Evolutionary conservation across 2,888 invertebrate species (phyloP).

Genomic region (Ichneumoninae sp.): DNA sequence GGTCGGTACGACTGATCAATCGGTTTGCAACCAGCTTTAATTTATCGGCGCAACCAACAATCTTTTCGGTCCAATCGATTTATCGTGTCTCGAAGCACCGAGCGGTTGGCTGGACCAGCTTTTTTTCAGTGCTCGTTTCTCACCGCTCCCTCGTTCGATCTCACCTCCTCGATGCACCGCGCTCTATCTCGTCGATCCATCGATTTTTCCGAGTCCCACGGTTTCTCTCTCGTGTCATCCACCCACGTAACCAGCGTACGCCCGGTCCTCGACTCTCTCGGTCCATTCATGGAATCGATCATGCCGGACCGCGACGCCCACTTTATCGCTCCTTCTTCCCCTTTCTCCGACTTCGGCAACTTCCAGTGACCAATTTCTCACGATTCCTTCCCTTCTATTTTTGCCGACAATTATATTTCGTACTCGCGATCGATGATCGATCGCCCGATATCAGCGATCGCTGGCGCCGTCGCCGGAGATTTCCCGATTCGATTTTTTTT

Average conservation of each 20-base stretch:
- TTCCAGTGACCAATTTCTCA: conserved; percentile 25
- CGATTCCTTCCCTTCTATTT: neutral
- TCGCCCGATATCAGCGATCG: conserved; percentile 6
- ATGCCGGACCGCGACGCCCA: conserved; percentile 56
- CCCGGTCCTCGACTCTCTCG: conserved; percentile 49
- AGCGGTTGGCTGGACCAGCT: neutral
- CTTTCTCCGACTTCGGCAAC: neutral
- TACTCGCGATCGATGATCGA: neutral
- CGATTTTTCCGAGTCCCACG: conserved; percentile 55
- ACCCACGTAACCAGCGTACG: conserved; percentile 60
- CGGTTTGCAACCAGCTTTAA: neutral
- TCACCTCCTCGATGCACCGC: conserved; percentile 36
- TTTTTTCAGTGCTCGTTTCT: neutral
- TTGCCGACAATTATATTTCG: conserved; percentile 8
- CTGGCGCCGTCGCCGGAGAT: neutral
- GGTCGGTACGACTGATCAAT: too few relatives aligned
- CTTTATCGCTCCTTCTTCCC: conserved; percentile 28
- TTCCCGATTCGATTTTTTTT: neutral
- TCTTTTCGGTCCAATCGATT: neutral
- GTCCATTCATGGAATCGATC: conserved; percentile 68
- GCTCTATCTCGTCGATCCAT: conserved; percentile 33
- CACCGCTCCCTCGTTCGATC: conserved; percentile 16
- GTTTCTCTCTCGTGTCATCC: conserved; percentile 51
- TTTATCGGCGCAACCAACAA: neutral
- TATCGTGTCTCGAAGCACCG: neutral